Evolutionary conservation across 2,113 vertebrate species (phyloP).

Genomic region (Caracal caracal): DNA sequence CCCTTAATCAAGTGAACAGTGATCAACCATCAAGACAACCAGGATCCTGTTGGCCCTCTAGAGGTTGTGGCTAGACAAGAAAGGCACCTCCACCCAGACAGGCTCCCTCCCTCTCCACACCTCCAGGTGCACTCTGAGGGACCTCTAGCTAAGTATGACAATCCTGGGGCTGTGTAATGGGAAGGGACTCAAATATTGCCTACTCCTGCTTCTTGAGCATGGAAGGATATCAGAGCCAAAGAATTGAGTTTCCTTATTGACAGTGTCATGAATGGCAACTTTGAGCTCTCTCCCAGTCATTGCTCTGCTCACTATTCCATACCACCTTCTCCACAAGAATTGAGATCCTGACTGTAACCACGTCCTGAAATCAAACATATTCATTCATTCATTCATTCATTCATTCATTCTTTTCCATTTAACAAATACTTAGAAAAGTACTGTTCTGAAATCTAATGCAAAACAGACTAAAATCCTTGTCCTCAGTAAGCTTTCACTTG

Average conservation of each 20-base stretch:
- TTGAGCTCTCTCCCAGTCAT: background rate
- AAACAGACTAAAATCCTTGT: background rate
- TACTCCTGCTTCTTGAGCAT: background rate
- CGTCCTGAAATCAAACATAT: background rate
- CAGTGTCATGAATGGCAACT: no score
- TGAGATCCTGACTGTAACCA: background rate
- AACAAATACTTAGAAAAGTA: background rate
- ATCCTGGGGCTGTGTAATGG: background rate
- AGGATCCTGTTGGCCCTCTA: background rate
- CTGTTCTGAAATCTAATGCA: background rate
- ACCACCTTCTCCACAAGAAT: background rate
- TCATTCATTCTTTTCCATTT: background rate
- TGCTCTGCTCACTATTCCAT: background rate
- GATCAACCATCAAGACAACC: background rate
- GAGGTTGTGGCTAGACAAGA: background rate
- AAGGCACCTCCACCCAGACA: background rate
- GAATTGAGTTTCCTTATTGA: background rate
- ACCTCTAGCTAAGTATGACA: background rate
- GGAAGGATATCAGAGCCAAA: background rate
- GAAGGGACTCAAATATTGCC: background rate
- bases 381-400: background rate
- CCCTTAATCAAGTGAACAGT: background rate
- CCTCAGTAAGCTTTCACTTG: background rate
- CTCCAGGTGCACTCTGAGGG: background rate
- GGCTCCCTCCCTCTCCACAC: accelerated